Conservation (phyloP, 2,113 vertebrate species). For the Pomatorhinus ruficollis region DNA sequence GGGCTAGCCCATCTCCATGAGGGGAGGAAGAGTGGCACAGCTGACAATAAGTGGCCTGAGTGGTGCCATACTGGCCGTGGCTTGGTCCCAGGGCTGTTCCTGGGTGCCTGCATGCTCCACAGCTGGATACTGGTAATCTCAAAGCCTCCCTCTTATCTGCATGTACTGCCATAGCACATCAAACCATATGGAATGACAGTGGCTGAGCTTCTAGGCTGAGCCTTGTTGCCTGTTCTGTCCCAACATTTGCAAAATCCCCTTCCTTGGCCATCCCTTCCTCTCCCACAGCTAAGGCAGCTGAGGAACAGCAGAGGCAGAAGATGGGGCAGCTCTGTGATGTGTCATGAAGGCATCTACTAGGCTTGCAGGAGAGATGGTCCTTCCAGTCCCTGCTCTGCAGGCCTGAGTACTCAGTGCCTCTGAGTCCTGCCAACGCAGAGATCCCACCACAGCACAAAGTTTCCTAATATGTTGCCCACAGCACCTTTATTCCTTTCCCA, state of each 20-base stretch:
- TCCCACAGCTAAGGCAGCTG: neutral
- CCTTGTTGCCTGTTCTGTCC: neutral
- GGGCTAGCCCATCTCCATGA: neutral
- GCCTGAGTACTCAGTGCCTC: neutral
- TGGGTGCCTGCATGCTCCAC: neutral
- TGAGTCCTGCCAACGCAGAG: neutral
- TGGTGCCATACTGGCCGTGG: neutral
- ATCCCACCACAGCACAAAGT: neutral
- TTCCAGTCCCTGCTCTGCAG: neutral
- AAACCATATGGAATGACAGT: neutral
- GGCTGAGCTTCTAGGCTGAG: neutral
- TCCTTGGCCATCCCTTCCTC: neutral
- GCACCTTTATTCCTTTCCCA: neutral
- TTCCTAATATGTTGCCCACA: neutral
- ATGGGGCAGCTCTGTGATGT: neutral
- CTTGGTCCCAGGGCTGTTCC: neutral
- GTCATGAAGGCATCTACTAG: neutral
- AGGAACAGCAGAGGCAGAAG: neutral
- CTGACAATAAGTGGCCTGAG: accelerated
- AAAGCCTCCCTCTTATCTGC: neutral
- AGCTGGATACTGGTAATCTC: neutral
- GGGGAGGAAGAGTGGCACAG: neutral
- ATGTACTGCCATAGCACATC: neutral
- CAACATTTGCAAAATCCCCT: neutral
- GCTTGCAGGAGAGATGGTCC: neutral